Conservation (phyloP, 2,797 vertebrate genomes). For the Cetoscarus ocellatus region DNA sequence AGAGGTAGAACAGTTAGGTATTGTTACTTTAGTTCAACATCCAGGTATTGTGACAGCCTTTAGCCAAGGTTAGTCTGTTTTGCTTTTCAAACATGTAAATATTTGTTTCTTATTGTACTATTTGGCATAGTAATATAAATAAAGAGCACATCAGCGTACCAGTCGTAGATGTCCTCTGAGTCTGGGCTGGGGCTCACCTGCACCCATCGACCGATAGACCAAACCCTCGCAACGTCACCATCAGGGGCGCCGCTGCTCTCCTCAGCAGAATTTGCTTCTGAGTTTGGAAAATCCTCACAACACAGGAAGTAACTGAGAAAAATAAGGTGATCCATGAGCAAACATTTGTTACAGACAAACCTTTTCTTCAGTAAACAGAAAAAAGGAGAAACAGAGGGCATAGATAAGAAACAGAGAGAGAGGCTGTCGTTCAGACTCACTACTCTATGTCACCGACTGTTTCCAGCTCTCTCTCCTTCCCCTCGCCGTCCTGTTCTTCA, state of each 20-base stretch:
- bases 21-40: too few species aligned
- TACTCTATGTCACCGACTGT: conserved; percentile 62
- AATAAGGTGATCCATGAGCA: background rate
- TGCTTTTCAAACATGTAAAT: background rate
- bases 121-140: background rate
- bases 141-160: conserved; percentile 67
- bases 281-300: conserved; percentile 80
- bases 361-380: background rate
- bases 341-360: background rate
- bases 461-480: background rate
- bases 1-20: too few species aligned
- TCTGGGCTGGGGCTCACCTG: conserved; percentile 81
- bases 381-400: background rate
- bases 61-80: background rate
- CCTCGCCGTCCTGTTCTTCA: conserved; percentile 43
- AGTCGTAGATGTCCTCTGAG: conserved; percentile 82
- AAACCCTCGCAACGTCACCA: conserved; percentile 52
- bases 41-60: too few species aligned
- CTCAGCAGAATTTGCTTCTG: conserved; percentile 23
- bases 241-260: conserved; percentile 1
- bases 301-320: conserved; percentile 88
- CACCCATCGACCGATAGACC: conserved; percentile 90
- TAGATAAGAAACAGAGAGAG: too few species aligned
- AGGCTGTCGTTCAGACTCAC: conserved; percentile 60
- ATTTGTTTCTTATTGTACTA: background rate